phyloP scores from a whole-genome alignment of 2,113 vertebrate species.

The Colinus virginianus region DNA sequence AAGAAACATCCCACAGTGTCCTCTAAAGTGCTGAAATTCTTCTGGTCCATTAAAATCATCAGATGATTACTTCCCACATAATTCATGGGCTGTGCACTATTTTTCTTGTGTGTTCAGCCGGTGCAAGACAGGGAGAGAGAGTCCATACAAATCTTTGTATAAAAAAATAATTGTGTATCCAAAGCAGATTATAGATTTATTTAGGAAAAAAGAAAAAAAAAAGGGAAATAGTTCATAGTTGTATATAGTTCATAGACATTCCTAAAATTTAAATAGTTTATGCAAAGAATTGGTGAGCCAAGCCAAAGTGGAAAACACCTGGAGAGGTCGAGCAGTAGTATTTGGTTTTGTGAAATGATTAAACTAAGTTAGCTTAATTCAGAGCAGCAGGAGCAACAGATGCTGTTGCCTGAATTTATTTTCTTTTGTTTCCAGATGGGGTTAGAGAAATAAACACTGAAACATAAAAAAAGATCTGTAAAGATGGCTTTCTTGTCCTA shows the following conservation, averaged over 20 bases:
- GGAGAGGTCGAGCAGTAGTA: constrained; percentile 17
- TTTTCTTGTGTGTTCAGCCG: background rate
- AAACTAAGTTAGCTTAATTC: constrained; percentile 73
- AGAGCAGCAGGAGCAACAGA: constrained; percentile 70
- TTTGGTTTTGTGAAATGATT: constrained; percentile 55
- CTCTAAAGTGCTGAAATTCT: constrained; percentile 55
- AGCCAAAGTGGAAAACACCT: constrained; percentile 38
- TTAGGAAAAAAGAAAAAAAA: background rate
- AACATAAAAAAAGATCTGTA: constrained; percentile 1
- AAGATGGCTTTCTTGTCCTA: background rate
- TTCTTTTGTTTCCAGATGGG: constrained; percentile 57
- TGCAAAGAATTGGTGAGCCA: background rate
- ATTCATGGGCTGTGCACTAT: background rate
- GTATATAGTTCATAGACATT: background rate
- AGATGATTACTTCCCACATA: constrained; percentile 20
- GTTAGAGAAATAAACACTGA: constrained; percentile 63
- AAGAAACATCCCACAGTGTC: constrained; percentile 43
- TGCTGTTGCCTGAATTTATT: constrained; percentile 67
- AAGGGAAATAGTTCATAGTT: background rate
- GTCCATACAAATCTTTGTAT: background rate
- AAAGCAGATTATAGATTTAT: background rate
- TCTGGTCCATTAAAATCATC: constrained; percentile 62
- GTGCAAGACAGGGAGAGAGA: background rate
- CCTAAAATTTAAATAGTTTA: background rate
- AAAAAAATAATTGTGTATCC: background rate